Base-by-base conservation (phyloP, 2,888 invertebrate species). In the Mimas tiliae region DNA sequence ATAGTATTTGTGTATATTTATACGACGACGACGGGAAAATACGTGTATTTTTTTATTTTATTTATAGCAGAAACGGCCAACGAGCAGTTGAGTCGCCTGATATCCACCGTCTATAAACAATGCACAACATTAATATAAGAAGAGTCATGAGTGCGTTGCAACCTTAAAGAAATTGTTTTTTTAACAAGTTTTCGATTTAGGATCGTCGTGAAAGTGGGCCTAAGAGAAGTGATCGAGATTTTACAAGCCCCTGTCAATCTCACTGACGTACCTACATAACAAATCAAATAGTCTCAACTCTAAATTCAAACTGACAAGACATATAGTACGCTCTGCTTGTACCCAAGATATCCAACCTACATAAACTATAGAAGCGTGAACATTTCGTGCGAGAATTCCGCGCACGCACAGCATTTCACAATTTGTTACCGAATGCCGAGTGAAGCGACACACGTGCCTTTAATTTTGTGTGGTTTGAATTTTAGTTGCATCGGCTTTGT, bases 401-500 rank as follows among this genome's bases (percentile, higher is more conserved):
- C 14, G 45, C 45, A 45, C 45, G 45, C 45, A 45, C 45, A 45
- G 14, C 45, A 12, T 45, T 11, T 45, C 58, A 19, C 42, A 12
- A 42, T 42, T 58, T 38, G 19, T 58, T 58, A 42, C 42, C 42
- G 58, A 38, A 58, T 58, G 16, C 38, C 9, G 42, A 7, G 38
- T 11, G 33, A 52, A 27, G 52, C 14, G 58, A 42, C 12, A 58
- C 42, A 58, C 58, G 58, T 58, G 58, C 38, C 19, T 58, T 19
- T 42, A 38, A 58, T 42, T 58, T 6, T 19, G 42, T 38, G 58
- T 19, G 19, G 42, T 38, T 42, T 58, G 19, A 42, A 38, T 58
- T 58, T 58, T 42, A 19, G 42, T 58, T 52, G 58, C 58, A 42
- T 8, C 19, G 19, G 42, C 58, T 27, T 12, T 27, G 21, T 27